phyloP scores from a whole-genome alignment of 2,888 invertebrate genomes.

The Drosophila nr. perissopoda region DNA sequence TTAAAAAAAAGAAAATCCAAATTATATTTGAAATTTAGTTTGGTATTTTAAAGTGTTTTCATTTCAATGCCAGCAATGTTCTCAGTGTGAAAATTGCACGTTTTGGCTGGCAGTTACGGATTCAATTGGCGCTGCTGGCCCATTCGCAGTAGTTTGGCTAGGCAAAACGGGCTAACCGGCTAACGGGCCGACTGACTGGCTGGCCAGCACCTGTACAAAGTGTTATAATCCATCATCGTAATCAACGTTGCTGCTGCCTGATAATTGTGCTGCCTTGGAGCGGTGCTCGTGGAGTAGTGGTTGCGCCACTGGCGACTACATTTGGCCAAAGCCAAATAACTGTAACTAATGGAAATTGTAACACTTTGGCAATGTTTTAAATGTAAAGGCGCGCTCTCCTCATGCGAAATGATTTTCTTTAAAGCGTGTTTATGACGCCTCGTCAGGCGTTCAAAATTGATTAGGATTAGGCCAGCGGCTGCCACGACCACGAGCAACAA shows the following conservation, averaged over 20 bases:
- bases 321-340: slow-evolving; percentile 71
- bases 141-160: slow-evolving; percentile 17
- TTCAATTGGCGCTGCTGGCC: slow-evolving; percentile 33
- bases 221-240: slow-evolving; percentile 80
- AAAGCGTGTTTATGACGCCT: slow-evolving; percentile 78
- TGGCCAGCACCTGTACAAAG: slow-evolving; percentile 59
- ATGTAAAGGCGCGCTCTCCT: slow-evolving; percentile 41
- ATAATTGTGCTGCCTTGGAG: slow-evolving; percentile 65
- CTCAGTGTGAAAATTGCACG: slow-evolving; percentile 31
- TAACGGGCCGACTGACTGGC: slow-evolving; percentile 5
- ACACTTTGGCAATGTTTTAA: slow-evolving; percentile 76
- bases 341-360: slow-evolving; percentile 81
- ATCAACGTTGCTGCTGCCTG: slow-evolving; percentile 70
- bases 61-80: neutral
- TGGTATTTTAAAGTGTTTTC: neutral
- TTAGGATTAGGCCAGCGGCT: slow-evolving; percentile 70
- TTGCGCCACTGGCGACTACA: slow-evolving; percentile 71
- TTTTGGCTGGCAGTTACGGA: slow-evolving; percentile 15
- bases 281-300: slow-evolving; percentile 27
- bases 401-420: slow-evolving; percentile 68
- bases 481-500: slow-evolving; percentile 30
- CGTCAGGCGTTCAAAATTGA: slow-evolving; percentile 78
- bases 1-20: neutral
- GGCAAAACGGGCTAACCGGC: slow-evolving; percentile 17
- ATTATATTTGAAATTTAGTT: neutral